Conservation (phyloP, 2,113 vertebrate genomes). For the Xiphophorus couchianus region DNA sequence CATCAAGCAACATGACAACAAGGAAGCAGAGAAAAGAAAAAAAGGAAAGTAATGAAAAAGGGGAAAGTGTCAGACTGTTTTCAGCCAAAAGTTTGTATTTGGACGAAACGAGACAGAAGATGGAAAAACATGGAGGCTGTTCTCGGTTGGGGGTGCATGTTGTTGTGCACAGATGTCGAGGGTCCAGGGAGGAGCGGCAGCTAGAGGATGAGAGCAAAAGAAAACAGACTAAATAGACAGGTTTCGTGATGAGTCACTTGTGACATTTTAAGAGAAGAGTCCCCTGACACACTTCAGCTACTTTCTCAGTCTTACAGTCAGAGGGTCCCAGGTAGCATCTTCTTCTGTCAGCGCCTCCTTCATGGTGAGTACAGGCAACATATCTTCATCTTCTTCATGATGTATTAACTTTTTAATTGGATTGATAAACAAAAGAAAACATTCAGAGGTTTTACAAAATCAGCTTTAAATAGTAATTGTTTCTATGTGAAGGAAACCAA, state of each 20-base stretch:
- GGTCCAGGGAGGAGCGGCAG: slow-evolving; percentile 19
- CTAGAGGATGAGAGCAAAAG: background rate
- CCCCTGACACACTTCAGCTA: slow-evolving; percentile 40
- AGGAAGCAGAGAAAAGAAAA: background rate
- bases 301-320: slow-evolving; percentile 55
- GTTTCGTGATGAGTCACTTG: slow-evolving; percentile 59
- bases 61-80: background rate
- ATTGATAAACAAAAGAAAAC: background rate
- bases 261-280: slow-evolving; percentile 48
- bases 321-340: slow-evolving; percentile 60
- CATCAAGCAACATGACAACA: background rate
- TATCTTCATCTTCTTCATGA: background rate
- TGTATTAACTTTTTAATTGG: background rate
- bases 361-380: slow-evolving; percentile 49
- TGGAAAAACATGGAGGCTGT: slow-evolving; percentile 51
- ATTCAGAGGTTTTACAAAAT: background rate
- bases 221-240: background rate
- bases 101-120: slow-evolving; percentile 35
- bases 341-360: slow-evolving; percentile 20
- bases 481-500: background rate
- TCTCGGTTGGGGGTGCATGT: background rate
- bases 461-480: background rate
- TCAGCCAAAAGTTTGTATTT: slow-evolving; percentile 23
- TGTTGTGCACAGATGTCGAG: slow-evolving; percentile 14
- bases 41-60: too few species aligned